Base-by-base conservation (phyloP, 2,888 invertebrate species). In the Chymomyza procnemis region DNA sequence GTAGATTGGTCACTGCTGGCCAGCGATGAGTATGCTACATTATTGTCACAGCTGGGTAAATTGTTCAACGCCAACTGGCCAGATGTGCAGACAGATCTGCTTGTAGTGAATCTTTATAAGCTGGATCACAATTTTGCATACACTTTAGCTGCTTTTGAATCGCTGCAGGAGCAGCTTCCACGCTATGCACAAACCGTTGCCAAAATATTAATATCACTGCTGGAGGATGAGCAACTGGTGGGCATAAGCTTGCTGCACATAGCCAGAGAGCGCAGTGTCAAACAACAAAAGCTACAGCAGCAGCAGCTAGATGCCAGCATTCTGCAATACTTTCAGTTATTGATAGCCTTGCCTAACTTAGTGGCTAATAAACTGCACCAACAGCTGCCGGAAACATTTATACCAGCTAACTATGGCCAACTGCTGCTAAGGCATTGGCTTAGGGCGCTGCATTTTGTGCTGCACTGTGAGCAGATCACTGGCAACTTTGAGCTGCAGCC, bases 281-380 rank as follows among this genome's bases (percentile, higher is more conserved):
- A 87, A 4, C 46, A 81, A 61, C 80, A 79, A 26, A 70, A 69
- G 8, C 56, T n/a, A n/a, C n/a, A 65, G 48, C 47, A 86, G 14
- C 80, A 88, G 30, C 77, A 86, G 58, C 73, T 85, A 4, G 85
- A 88, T 67, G 85, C 73, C 72, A 63, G 79, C 82, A 93, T 93
- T 92, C 92, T 92, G 68, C 91, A 91, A 46, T 93, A 92, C 21
- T 91, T 95, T 0, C 95, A 95, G 83, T 79, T 93, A 57, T 79
- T 96, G 61, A 90, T 93, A 6, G 94, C 95, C 1, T 79, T 96
- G 61, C 96, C 96, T 0, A 93, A 92, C 79, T 91, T 94, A 74
- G 91, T 96, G 52, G 95, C 95, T 8, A 97, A 97, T 85, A 92
- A 92, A 77, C 78, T 94, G 30, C 90, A 93, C 70, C 91, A 91